These are phyloP conservation scores for Odontocerum albicorne DNA, from an alignment of 2,888 invertebrate species.

Conservation along the genomic window DNA sequence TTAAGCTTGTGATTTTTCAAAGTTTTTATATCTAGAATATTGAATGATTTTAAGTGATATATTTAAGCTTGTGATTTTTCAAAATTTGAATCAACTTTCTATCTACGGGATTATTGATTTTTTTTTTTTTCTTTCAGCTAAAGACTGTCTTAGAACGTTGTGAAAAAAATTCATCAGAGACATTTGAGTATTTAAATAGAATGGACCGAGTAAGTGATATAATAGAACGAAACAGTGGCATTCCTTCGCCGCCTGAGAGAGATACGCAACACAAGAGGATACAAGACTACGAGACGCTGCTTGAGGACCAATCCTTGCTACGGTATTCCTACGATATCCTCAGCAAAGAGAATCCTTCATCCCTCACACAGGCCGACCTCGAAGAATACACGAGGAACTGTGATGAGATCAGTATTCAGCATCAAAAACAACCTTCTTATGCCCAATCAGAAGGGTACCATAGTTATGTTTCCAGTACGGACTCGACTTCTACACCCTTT, in stretches of 20 bases:
- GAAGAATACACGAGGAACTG: slow-evolving; percentile 70
- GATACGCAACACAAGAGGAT: slow-evolving; percentile 57
- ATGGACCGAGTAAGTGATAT: slow-evolving; percentile 17
- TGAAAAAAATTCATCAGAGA: slow-evolving; percentile 62
- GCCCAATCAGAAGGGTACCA: slow-evolving; percentile 81
- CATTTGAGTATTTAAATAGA: slow-evolving; percentile 59
- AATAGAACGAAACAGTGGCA: slow-evolving; percentile 41
- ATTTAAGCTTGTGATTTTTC: neutral
- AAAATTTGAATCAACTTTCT: neutral
- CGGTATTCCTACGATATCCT: slow-evolving; percentile 35
- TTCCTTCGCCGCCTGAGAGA: slow-evolving; percentile 73
- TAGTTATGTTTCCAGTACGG: slow-evolving; percentile 77
- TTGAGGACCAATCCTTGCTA: slow-evolving; percentile 21
- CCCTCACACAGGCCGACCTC: slow-evolving; percentile 66
- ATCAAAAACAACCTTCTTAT: slow-evolving; percentile 74
- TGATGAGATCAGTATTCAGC: slow-evolving; percentile 59
- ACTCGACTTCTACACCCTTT: slow-evolving; percentile 75
- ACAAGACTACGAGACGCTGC: slow-evolving; percentile 40
- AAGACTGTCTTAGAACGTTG: slow-evolving; percentile 71
- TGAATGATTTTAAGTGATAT: no score
- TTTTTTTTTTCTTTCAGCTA: slow-evolving; percentile 53
- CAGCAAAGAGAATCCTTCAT: slow-evolving; percentile 28
- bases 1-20: neutral
- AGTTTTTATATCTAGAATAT: no score
- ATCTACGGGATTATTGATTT: neutral